Percentiles rank a stretch among this genome's conserved stretches.
phyloP scores from a whole-genome alignment of 1,140 invertebrate genomes.

The Lepeophtheirus salmonis region DNA sequence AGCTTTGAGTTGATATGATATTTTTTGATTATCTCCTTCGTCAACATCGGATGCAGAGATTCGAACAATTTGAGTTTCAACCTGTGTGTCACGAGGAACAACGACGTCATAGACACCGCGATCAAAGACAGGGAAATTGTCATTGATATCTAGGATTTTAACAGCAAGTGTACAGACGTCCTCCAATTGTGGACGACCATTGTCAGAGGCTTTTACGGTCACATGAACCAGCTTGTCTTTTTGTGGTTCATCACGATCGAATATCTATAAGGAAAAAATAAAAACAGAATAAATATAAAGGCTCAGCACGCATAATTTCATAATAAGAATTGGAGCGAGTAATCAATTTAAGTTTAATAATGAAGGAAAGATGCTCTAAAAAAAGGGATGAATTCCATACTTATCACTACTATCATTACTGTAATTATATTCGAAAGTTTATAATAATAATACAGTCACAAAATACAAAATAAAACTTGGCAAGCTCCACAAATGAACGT shows the following conservation, averaged over 20 bases:
- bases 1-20: slow-evolving; percentile 40
- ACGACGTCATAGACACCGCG: slow-evolving; percentile 33
- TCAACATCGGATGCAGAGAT: slow-evolving; percentile 72
- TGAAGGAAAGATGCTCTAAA: too few relatives aligned
- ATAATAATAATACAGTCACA: too few relatives aligned
- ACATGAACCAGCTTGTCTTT: slow-evolving; percentile 62
- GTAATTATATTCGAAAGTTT: too few relatives aligned
- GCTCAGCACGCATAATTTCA: too few relatives aligned
- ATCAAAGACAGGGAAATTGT: slow-evolving; percentile 65
- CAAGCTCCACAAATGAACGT: too few relatives aligned
- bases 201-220: slow-evolving; percentile 60
- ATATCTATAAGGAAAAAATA: too few relatives aligned
- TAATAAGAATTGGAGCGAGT: too few relatives aligned
- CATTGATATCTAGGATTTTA: slow-evolving; percentile 64
- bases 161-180: slow-evolving; percentile 73
- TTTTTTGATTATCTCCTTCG: slow-evolving; percentile 59
- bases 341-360: too few relatives aligned
- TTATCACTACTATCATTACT: too few relatives aligned
- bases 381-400: too few relatives aligned
- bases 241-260: slow-evolving; percentile 65
- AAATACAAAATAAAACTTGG: too few relatives aligned
- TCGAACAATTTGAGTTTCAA: slow-evolving; percentile 54
- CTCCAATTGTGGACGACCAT: slow-evolving; percentile 57
- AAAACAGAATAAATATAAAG: too few relatives aligned
- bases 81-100: slow-evolving; percentile 34